Base-by-base conservation (phyloP, 30 jellyfish, hydroid and myxozoan genomes). In the Turritopsis rubra region DNA sequence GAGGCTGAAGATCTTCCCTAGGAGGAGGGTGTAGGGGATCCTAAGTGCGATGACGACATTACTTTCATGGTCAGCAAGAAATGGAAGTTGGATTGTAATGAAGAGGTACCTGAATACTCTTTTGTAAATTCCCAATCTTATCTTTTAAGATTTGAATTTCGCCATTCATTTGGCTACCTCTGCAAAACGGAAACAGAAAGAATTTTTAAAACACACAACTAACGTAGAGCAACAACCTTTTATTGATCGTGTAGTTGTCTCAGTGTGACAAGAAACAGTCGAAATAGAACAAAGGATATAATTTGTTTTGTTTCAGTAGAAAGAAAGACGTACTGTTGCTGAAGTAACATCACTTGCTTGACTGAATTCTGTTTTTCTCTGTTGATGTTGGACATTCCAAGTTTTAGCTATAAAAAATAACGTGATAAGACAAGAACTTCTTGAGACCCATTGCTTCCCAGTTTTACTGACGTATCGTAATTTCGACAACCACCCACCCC, bases 281-380 rank as follows among this genome's bases (percentile, higher is more conserved):
- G n/a, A n/a, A n/a, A n/a, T n/a, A n/a, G n/a, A n/a, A n/a, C n/a
- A n/a, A n/a, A n/a, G n/a, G n/a, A n/a, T n/a, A n/a, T n/a, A n/a
- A n/a, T n/a, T n/a, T n/a, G n/a, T n/a, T n/a, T n/a, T n/a, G n/a
- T n/a, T n/a, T n/a, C n/a, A n/a, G n/a, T n/a, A n/a, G n/a, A n/a
- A n/a, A n/a, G n/a, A n/a, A n/a, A n/a, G n/a, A n/a, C 82, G 13
- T 74, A 74, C 82, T 74, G 82, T 24, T 74, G 54, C 41, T 74
- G n/a, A 8, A 29, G 0, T 19, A 74, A 52, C 65, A 74, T 20
- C 26, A 1, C 53, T 74, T 74, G 82, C n/a, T 74, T 74, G 53
- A n/a, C 65, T 7, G 54, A 74, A 29, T 74, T 74, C 27, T 30
- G 82, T 30, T 29, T 26, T 74, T 74, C 82, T 74, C 82, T 72